Evolutionary conservation across 2,797 vertebrate species (phyloP).

Genomic region (Phalanger gymnotis): DNA sequence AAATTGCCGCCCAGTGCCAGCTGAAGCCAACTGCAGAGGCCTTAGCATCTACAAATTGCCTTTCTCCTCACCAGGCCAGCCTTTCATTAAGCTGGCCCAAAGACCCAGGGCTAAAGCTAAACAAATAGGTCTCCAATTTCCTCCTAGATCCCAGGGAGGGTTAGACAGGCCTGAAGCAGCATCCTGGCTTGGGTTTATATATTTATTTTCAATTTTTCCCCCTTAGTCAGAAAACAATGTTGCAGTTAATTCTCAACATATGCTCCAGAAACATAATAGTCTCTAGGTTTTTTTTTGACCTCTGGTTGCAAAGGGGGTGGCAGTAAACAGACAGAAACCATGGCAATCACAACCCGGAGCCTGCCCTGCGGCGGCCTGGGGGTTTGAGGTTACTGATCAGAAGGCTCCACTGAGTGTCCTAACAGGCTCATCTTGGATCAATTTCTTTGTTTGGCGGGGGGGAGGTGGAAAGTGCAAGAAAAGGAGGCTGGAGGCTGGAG

Average conservation of each 20-base stretch:
- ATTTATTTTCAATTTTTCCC: neutral
- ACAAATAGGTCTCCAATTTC: neutral
- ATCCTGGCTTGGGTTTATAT: neutral
- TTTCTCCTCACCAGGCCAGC: too few species aligned
- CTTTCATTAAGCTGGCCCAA: neutral
- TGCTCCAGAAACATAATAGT: neutral
- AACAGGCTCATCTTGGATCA: neutral
- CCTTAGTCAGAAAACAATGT: neutral
- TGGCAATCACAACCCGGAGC: neutral
- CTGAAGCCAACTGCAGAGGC: neutral
- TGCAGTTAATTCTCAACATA: neutral
- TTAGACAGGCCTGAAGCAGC: neutral
- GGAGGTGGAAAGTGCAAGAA: neutral
- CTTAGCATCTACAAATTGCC: neutral
- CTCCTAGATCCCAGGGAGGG: constrained; percentile 2
- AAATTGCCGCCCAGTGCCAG: neutral
- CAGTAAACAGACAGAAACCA: neutral
- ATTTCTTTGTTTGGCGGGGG: neutral
- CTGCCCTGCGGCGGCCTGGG: neutral
- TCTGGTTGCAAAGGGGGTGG: neutral
- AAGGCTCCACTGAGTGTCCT: neutral
- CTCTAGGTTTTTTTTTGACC: neutral
- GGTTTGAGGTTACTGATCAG: neutral
- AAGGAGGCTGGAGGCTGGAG: neutral
- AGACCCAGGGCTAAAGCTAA: neutral